Conservation (phyloP, 2,888 invertebrate genomes). For the Seira ritae region DNA sequence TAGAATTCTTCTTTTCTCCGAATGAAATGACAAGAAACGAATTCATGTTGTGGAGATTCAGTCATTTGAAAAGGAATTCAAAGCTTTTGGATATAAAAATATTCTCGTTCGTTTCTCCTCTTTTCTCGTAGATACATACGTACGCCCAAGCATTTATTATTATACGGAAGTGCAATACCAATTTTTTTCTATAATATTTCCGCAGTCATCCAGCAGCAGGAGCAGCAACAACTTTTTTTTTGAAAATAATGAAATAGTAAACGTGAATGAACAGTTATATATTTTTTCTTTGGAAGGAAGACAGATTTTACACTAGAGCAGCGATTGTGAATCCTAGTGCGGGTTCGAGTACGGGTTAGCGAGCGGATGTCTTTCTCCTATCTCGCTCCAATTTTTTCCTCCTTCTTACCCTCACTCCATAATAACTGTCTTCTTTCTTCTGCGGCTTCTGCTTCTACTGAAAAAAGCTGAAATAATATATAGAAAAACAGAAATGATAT, state of each 20-base stretch:
- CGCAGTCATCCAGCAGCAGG: constrained; percentile 42
- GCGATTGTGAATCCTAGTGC: background rate
- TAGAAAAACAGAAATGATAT: background rate
- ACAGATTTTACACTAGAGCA: background rate
- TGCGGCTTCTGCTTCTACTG: no score
- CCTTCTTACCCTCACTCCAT: background rate
- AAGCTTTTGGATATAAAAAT: background rate
- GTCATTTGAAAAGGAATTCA: constrained; percentile 57
- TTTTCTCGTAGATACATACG: constrained; percentile 13
- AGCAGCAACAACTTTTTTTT: background rate
- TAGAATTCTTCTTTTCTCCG: background rate
- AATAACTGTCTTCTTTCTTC: constrained; percentile 8
- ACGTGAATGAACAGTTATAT: background rate
- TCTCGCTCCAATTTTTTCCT: constrained; percentile 21
- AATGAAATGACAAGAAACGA: constrained; percentile 34
- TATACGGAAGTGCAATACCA: background rate
- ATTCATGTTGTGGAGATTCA: constrained; percentile 50
- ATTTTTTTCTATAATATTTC: constrained; percentile 53
- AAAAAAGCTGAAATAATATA: background rate
- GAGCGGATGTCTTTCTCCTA: background rate
- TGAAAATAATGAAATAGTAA: background rate
- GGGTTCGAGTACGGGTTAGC: background rate
- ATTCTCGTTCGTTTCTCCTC: background rate
- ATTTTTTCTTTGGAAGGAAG: background rate
- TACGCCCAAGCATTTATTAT: background rate